A percentile compares a stretch with the other conserved stretches of the same genome.
phyloP scores from a whole-genome alignment of 2,888 invertebrate species.

The Eilema griseolum region DNA sequence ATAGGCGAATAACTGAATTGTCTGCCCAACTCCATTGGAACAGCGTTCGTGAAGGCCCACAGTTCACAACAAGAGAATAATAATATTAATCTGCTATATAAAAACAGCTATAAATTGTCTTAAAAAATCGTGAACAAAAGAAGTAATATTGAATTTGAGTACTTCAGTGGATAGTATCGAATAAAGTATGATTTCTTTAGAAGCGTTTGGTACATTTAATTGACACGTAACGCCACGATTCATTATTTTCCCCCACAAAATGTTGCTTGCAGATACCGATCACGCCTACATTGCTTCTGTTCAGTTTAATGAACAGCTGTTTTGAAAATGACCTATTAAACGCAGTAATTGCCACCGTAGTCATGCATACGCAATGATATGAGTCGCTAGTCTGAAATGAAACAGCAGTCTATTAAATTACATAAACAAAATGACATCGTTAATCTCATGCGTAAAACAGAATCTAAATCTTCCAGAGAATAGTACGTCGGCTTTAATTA shows the following conservation, averaged over 20 bases:
- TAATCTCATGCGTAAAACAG: constrained; percentile 12
- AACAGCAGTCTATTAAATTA: constrained; percentile 5
- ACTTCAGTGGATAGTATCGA: no score
- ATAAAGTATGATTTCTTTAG: background rate
- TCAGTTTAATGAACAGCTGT: constrained; percentile 36
- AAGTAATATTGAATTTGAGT: no score
- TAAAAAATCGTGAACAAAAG: no score
- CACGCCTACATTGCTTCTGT: constrained; percentile 8
- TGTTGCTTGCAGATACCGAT: constrained; percentile 1
- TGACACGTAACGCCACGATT: background rate
- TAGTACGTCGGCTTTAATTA: constrained; percentile 1
- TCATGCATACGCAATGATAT: constrained; percentile 13
- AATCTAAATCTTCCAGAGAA: constrained; percentile 12
- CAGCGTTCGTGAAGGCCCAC: no score
- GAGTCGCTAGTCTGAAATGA: background rate
- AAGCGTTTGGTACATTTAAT: background rate
- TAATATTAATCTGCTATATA: no score
- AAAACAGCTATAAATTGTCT: no score
- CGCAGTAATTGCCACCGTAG: constrained; percentile 21
- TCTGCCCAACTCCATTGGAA: no score
- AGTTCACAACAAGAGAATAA: no score
- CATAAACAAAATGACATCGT: constrained; percentile 12
- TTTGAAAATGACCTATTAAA: constrained; percentile 39
- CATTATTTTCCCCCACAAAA: background rate
- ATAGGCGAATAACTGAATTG: no score